Evolutionary conservation across 2,888 invertebrate genomes (phyloP).

Genomic region (Napeogenes inachia): DNA sequence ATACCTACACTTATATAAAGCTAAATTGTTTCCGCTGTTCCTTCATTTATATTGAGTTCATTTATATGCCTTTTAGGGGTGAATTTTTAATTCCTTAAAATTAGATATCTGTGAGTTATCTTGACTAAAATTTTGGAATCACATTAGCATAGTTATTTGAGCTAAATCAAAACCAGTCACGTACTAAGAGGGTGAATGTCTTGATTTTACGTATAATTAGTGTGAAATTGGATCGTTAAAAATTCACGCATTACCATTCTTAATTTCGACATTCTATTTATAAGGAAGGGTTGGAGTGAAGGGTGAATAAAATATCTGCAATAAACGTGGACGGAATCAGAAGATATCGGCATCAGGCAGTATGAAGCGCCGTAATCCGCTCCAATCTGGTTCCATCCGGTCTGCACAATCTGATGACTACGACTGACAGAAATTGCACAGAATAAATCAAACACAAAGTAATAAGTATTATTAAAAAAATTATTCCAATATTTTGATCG

Average conservation of each 20-base stretch:
- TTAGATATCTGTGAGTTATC: constrained; percentile 9
- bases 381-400: constrained; percentile 37
- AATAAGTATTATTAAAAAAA: not conserved
- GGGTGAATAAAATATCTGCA: constrained; percentile 23
- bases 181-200: not conserved
- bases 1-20: constrained; percentile 21
- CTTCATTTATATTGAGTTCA: constrained; percentile 20
- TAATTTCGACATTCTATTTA: constrained; percentile 20
- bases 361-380: constrained; percentile 38
- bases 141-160: not conserved
- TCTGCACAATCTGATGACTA: constrained; percentile 34
- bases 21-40: constrained; percentile 21
- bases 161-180: not conserved
- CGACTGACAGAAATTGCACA: constrained; percentile 4
- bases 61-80: constrained; percentile 11
- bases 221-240: constrained; percentile 15
- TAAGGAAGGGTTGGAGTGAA: constrained; percentile 17
- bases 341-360: constrained; percentile 39
- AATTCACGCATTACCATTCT: constrained; percentile 17
- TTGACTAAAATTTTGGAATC: not conserved
- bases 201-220: not conserved
- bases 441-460: not conserved
- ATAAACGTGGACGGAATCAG: constrained; percentile 21
- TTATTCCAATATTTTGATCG: too few relatives aligned
- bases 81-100: constrained; percentile 6